phyloP scores from a whole-genome alignment of 2,888 invertebrate genomes.

The Teleiodes luculella region DNA sequence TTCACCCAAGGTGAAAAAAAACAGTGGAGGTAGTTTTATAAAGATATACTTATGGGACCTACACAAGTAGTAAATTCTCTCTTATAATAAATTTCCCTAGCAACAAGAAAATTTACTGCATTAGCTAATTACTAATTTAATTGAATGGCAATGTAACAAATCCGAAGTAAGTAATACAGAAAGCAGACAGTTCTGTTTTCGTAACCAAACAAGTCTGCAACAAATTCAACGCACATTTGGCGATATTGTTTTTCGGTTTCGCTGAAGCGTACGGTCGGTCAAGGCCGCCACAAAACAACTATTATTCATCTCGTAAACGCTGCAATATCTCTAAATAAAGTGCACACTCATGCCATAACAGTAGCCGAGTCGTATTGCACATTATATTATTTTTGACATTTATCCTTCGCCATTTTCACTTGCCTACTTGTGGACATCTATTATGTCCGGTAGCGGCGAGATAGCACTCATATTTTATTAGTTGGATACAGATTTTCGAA shows the following conservation, averaged over 20 bases:
- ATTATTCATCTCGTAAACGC: slow-evolving; percentile 10
- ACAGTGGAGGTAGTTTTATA: too few relatives aligned
- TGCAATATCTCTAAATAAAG: slow-evolving; percentile 17
- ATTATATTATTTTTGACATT: slow-evolving; percentile 47
- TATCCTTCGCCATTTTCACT: slow-evolving; percentile 55
- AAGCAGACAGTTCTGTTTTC: not conserved
- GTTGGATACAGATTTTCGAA: not conserved
- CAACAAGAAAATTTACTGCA: too few relatives aligned
- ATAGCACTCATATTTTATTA: slow-evolving; percentile 3
- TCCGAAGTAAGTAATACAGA: too few relatives aligned
- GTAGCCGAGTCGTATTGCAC: slow-evolving; percentile 30
- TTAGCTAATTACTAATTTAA: too few relatives aligned
- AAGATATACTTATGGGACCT: too few relatives aligned
- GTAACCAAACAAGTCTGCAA: not conserved
- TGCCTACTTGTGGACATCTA: slow-evolving; percentile 31
- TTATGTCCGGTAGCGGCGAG: slow-evolving; percentile 12
- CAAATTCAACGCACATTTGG: not conserved
- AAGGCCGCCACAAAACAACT: slow-evolving; percentile 2
- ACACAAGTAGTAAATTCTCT: not conserved
- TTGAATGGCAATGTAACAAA: too few relatives aligned
- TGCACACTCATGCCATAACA: slow-evolving; percentile 28
- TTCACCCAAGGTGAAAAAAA: not conserved
- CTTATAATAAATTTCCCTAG: not conserved
- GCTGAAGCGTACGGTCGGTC: slow-evolving; percentile 2
- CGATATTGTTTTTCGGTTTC: not conserved